Conservation (phyloP, 1,140 invertebrate genomes). For the Eumeta japonica region DNA sequence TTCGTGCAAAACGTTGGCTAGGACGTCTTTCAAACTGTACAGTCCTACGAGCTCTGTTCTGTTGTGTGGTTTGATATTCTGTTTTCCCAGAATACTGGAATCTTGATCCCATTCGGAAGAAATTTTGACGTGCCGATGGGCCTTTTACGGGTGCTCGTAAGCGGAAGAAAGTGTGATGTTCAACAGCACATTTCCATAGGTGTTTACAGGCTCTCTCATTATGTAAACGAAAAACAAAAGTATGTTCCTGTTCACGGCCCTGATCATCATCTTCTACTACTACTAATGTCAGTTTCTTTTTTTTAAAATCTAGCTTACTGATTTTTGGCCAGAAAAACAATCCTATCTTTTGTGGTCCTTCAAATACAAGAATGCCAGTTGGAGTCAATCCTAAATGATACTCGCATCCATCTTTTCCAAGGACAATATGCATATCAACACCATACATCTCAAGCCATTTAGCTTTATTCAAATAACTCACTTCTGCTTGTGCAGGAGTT, state of each 20-base stretch:
- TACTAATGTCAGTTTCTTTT: constrained; percentile 91
- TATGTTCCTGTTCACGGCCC: constrained; percentile 88
- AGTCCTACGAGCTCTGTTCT: constrained; percentile 82
- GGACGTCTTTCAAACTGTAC: constrained; percentile 94
- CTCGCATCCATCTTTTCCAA: constrained; percentile 93
- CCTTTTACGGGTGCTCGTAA: constrained; percentile 87
- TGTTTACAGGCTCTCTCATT: constrained; percentile 99
- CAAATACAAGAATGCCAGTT: constrained; percentile 95
- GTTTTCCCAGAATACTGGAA: constrained; percentile 94
- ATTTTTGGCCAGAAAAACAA: constrained; percentile 99
- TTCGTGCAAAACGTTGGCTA: constrained; percentile 90
- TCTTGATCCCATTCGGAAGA: constrained; percentile 94
- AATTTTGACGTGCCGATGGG: constrained; percentile 87
- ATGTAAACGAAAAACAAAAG: constrained; percentile 84
- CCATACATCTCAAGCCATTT: constrained; percentile 98
- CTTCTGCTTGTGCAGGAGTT: constrained; percentile 89
- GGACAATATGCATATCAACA: constrained; percentile 92
- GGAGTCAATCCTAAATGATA: constrained; percentile 97
- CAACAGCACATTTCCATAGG: constrained; percentile 98
- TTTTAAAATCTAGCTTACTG: constrained; percentile 91
- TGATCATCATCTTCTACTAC: constrained; percentile 97
- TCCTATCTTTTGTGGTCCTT: constrained; percentile 93
- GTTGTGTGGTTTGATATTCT: constrained; percentile 92
- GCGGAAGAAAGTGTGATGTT: constrained; percentile 98
- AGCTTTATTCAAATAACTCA: constrained; percentile 90